Base-by-base conservation (phyloP, 2,797 vertebrate genomes). In the Semotilus atromaculatus region DNA sequence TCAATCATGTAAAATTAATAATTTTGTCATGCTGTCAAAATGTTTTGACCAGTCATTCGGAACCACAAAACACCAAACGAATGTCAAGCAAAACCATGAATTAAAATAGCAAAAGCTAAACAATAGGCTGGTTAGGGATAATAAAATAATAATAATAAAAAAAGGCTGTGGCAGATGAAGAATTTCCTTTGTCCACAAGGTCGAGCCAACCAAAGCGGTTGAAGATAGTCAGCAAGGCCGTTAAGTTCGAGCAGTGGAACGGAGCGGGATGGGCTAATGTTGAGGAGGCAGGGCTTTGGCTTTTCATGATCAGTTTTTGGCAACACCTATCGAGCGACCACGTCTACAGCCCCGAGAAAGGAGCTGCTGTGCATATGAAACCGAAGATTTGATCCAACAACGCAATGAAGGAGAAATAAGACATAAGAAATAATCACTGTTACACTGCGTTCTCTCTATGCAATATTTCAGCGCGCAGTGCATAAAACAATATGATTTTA, bases 301-400 rank as follows among this genome's bases (percentile, higher is more conserved):
- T 89, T 91, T 92, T 92, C 88, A 88, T 84, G 84, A 90, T 5
- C 81, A 82, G 89, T 34, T 77, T 77, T 40, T 83, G 77, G 91
- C 92, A 91, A 90, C 91, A 88, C 74, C 14, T 88, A 53, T 90
- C 89, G 71, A 90, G 89, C 89, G 89, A 95, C 94, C 95, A 96
- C 94, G 95, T 96, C 93, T 93, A 92, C 94, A 95, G 89, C 90
- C 72, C 74, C 14, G 83, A 87, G 88, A 90, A 90, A 91, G 84
- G 60, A 81, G 62, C 53, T 71, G 85, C 70, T 88, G 89, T 90
- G 88, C 86, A 89, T 81, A 51, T 31, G 58, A 78, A 38, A 43
- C 13, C 19, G 67, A 79, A 66, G 80, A 90, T 74, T 43, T 82
- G 23, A 77, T 91, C 73, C 90, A 91, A 53, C 81, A 76, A 85